Conservation (phyloP, 2,888 invertebrate species). For the Morpho deidamia region DNA sequence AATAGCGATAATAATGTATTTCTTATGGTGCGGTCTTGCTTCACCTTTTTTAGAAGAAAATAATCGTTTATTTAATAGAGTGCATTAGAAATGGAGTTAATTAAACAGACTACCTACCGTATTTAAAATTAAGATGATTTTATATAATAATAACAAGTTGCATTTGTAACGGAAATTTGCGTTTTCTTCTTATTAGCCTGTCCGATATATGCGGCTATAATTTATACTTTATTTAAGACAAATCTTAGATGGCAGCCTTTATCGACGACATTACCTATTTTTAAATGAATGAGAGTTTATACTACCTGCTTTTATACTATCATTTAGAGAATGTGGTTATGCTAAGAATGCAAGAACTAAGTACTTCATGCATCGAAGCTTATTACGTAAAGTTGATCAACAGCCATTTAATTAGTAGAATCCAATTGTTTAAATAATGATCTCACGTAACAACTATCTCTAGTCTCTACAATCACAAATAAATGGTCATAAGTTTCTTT, state of each 20-base stretch:
- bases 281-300: no score
- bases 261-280: no score
- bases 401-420: neutral
- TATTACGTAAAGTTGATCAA: conserved; percentile 4
- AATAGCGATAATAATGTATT: neutral
- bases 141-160: no score
- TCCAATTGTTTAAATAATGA: neutral
- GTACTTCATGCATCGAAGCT: neutral
- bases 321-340: neutral
- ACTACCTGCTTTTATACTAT: neutral
- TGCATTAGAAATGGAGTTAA: no score
- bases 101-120: no score
- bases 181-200: no score
- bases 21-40: neutral
- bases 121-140: no score
- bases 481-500: neutral
- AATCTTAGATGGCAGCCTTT: no score
- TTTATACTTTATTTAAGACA: no score
- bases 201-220: no score
- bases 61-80: no score
- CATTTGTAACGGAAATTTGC: no score
- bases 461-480: neutral
- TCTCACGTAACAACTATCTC: neutral
- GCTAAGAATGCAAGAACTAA: neutral
- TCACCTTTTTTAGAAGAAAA: neutral